These are phyloP conservation scores for Sarcophaga variegata DNA, from an alignment of 2,888 invertebrate genomes.

Conservation along the genomic window DNA sequence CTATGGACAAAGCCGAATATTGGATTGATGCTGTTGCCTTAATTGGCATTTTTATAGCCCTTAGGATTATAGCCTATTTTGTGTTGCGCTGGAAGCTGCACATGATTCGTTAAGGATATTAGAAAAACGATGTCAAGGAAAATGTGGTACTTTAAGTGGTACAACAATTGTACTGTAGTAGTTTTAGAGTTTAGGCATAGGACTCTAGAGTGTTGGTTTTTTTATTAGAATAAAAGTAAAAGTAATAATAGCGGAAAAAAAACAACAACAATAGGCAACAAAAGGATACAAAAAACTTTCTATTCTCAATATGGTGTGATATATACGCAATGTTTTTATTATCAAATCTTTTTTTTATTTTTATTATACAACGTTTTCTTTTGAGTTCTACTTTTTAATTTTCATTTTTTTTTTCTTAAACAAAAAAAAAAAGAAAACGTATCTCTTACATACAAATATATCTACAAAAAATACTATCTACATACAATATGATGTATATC, in stretches of 20 bases:
- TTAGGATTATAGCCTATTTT: constrained; percentile 91
- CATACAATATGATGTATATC: constrained; percentile 22
- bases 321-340: constrained; percentile 63
- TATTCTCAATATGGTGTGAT: constrained; percentile 68
- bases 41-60: constrained; percentile 89
- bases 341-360: constrained; percentile 23
- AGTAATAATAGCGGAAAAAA: constrained; percentile 7
- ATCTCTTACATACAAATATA: background rate
- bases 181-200: constrained; percentile 59
- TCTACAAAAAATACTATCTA: constrained; percentile 2
- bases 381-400: constrained; percentile 33
- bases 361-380: constrained; percentile 40
- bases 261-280: background rate
- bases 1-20: constrained; percentile 89
- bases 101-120: constrained; percentile 81
- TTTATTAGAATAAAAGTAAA: constrained; percentile 54
- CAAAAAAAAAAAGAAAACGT: background rate
- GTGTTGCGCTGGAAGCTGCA: constrained; percentile 91
- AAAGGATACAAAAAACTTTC: constrained; percentile 27
- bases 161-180: constrained; percentile 30
- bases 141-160: background rate
- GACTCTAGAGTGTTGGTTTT: constrained; percentile 61
- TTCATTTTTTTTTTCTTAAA: constrained; percentile 17
- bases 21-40: constrained; percentile 94
- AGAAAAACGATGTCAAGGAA: background rate